These are phyloP conservation scores for Colletes collaris DNA, from an alignment of 2,888 invertebrate species.

Conservation along the genomic window DNA sequence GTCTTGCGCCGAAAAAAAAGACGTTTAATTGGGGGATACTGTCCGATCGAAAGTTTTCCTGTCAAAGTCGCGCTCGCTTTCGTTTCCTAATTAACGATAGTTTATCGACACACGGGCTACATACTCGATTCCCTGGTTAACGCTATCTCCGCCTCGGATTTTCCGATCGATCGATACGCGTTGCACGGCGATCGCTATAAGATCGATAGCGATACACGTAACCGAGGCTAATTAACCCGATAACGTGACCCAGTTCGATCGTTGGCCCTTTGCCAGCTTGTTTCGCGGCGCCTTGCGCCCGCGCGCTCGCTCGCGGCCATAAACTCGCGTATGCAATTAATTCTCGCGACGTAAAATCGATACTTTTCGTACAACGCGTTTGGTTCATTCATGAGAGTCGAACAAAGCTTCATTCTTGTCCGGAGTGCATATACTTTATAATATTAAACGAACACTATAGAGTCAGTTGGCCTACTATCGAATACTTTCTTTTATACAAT, in stretches of 20 bases:
- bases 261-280: conserved; percentile 41
- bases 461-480: too few species aligned
- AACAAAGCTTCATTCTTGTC: background rate
- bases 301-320: conserved; percentile 20
- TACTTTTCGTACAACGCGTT: too few species aligned
- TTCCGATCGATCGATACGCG: conserved; percentile 55
- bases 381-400: background rate
- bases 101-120: conserved; percentile 39
- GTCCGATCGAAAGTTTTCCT: too few species aligned
- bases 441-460: too few species aligned
- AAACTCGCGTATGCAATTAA: conserved; percentile 1
- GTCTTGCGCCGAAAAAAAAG: too few species aligned
- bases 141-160: conserved; percentile 49
- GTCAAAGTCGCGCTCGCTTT: background rate
- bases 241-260: conserved; percentile 68
- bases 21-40: too few species aligned
- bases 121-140: conserved; percentile 35
- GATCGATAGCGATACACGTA: conserved; percentile 65
- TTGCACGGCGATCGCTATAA: conserved; percentile 62
- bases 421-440: too few species aligned
- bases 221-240: conserved; percentile 74
- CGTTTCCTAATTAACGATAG: conserved; percentile 27
- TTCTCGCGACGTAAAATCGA: background rate
- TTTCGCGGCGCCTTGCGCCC: conserved; percentile 38
- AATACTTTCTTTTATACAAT: too few species aligned